These are phyloP conservation scores for Pleuronectes platessa DNA, from an alignment of 2,113 vertebrate genomes.

Conservation along the genomic window DNA sequence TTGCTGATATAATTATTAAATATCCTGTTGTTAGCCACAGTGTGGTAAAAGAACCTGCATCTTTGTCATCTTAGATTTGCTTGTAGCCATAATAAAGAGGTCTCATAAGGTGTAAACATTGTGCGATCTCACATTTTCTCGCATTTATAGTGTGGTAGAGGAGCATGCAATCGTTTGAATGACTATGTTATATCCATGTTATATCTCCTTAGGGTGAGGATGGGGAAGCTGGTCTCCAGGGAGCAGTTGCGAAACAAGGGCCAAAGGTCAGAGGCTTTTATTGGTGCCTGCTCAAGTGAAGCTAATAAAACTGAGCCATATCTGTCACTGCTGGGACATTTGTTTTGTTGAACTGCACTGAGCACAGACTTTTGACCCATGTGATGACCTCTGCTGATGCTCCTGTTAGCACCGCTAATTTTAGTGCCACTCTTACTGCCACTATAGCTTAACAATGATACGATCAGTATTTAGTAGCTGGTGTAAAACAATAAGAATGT, in stretches of 20 bases:
- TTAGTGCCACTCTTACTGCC: background rate
- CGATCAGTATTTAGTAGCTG: background rate
- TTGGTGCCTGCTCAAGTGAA: slow-evolving; percentile 26
- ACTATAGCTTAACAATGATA: background rate
- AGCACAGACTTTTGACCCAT: background rate
- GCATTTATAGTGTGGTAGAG: background rate
- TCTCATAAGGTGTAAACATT: background rate
- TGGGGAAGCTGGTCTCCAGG: slow-evolving; percentile 80
- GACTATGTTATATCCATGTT: background rate
- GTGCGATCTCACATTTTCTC: too few relatives aligned
- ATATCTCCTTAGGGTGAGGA: slow-evolving; percentile 82
- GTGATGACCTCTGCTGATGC: background rate
- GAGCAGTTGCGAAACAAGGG: slow-evolving; percentile 80
- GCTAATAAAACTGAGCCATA: background rate
- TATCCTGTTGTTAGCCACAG: too few relatives aligned
- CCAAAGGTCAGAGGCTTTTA: slow-evolving; percentile 80
- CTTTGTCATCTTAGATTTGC: background rate
- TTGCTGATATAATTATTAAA: too few relatives aligned
- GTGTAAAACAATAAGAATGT: background rate
- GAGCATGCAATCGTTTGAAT: background rate
- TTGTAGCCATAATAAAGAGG: background rate
- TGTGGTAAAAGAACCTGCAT: background rate
- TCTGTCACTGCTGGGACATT: background rate
- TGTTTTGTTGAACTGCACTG: background rate
- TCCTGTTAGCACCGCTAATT: background rate